These are phyloP conservation scores for Avahi laniger DNA, from an alignment of 2,797 vertebrate genomes.

Conservation along the genomic window DNA sequence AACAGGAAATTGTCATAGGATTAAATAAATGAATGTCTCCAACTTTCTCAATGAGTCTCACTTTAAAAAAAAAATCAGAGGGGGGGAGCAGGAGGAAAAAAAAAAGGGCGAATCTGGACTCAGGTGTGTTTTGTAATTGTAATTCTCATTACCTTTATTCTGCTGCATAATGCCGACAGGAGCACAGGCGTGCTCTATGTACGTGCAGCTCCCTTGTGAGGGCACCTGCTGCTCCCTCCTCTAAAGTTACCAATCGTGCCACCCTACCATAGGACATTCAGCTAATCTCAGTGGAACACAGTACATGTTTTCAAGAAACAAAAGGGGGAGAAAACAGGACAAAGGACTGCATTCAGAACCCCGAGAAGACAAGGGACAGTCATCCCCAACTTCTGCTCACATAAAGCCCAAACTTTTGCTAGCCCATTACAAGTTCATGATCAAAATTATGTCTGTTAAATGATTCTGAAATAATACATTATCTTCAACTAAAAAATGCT, in stretches of 20 bases:
- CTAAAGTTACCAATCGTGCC: conserved; percentile 25
- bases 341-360: conserved; percentile 40
- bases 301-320: conserved; percentile 36
- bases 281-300: conserved; percentile 40
- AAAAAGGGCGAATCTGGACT: not conserved
- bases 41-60: conserved; percentile 6
- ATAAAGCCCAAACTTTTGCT: not conserved
- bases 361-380: not conserved
- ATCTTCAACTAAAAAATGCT: conserved; percentile 9
- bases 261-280: not conserved
- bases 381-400: not conserved
- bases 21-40: not conserved
- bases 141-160: conserved; percentile 51
- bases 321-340: not conserved
- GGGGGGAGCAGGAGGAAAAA: no score
- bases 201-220: conserved; percentile 29
- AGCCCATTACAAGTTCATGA: not conserved
- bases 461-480: conserved; percentile 14
- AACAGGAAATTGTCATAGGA: not conserved
- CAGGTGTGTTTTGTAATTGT: conserved; percentile 44
- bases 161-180: not conserved
- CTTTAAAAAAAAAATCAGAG: not conserved
- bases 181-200: not conserved
- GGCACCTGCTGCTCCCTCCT: not conserved
- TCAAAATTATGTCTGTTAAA: not conserved